These are phyloP conservation scores for Metacarcinus magister DNA, from an alignment of 2,888 invertebrate genomes.

Conservation along the genomic window DNA sequence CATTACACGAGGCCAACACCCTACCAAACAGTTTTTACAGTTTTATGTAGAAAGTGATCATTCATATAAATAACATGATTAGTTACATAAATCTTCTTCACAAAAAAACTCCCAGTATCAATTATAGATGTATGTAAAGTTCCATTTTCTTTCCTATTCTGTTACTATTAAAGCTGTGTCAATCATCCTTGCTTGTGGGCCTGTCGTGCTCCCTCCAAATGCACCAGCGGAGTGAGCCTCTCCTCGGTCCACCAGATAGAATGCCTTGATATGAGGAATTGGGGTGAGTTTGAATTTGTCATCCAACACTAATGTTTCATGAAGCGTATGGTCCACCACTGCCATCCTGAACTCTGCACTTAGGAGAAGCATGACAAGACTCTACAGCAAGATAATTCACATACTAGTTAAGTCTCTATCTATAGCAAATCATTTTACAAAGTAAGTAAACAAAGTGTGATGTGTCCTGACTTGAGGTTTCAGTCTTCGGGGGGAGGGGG, in stretches of 20 bases:
- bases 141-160: conserved; percentile 77
- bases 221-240: conserved; percentile 74
- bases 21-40: conserved; percentile 79
- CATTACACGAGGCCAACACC: conserved; percentile 77
- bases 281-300: conserved; percentile 76
- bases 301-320: conserved; percentile 79
- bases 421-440: conserved; percentile 81
- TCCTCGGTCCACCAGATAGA: conserved; percentile 78
- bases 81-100: conserved; percentile 80
- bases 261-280: conserved; percentile 75
- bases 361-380: conserved; percentile 79
- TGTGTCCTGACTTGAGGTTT: conserved; percentile 81
- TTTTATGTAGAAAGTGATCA: conserved; percentile 81
- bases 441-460: conserved; percentile 80
- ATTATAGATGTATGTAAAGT: conserved; percentile 80
- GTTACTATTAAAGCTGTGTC: conserved; percentile 81
- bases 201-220: conserved; percentile 79
- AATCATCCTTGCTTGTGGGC: conserved; percentile 77
- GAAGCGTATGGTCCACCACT: conserved; percentile 81
- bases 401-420: conserved; percentile 80
- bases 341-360: conserved; percentile 78
- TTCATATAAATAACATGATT: conserved; percentile 81
- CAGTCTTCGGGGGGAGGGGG: conserved; percentile 71
- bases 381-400: conserved; percentile 79
- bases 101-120: conserved; percentile 80